Base-by-base conservation (phyloP, 2,113 vertebrate genomes). In the Glaucomys volans region DNA sequence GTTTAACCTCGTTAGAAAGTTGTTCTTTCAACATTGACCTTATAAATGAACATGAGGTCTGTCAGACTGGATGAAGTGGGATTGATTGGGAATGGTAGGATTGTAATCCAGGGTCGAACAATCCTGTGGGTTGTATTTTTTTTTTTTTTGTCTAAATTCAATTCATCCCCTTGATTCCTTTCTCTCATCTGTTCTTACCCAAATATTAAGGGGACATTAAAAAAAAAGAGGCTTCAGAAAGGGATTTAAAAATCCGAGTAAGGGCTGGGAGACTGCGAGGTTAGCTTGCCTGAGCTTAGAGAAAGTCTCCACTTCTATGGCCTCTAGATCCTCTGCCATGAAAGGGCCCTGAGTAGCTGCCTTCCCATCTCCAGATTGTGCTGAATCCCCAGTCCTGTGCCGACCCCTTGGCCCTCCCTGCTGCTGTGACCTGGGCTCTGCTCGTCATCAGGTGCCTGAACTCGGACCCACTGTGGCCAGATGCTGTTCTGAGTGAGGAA, bases 1-100 rank as follows among this genome's bases (percentile, higher is more conserved):
- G 82, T 96, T 94, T 83, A 95, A 83, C 83, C 90, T 95, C 92
- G 95, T 95, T 93, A 92, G 75, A 90, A 95, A 93, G 83, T 75
- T 42, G 69, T 77, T 86, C 95, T 95, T 93, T 95, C 42, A 67
- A 66, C 83, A 64, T n/a, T 90, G 92, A 96, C 87, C 90, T 95
- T 91, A 90, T 83, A 90, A 72, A 64, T 75, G 24, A 91, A 88
- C 1, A 2, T 4, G 28, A 66, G 35, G 4, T 66, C 88, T 89
- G 75, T 91, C 79, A 50, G 79, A 20, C 9, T 50, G n/a, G 4
- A 12, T 0, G 8, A 30, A 5, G 6, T 28, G 28, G 79, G 57
- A 54, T 94, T 93, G 87, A 75, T 32, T 75, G 77, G 77, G 42
- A 69, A 72, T 71, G 50, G 2, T 37, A n/a, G 64, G 81, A 76